phyloP scores from a whole-genome alignment of 2,797 vertebrate species.

The Prionace glauca region DNA sequence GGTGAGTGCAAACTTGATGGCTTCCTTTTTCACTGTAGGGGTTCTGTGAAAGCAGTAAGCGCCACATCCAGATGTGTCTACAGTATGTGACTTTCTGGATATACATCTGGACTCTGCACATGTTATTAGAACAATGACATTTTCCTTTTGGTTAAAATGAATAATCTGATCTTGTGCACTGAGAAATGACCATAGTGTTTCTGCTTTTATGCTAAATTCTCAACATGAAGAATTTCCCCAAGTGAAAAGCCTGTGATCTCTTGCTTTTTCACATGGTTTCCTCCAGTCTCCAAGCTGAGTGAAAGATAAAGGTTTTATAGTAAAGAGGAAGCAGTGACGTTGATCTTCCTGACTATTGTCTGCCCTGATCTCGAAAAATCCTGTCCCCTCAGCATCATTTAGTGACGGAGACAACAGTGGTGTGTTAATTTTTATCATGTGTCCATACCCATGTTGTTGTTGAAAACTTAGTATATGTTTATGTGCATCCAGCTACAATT shows the following conservation, averaged over 20 bases:
- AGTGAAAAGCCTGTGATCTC: neutral
- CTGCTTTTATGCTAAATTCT: neutral
- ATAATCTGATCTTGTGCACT: neutral
- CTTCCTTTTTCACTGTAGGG: no score
- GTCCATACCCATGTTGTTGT: no score
- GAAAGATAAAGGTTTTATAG: neutral
- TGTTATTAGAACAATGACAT: neutral
- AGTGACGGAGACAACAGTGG: neutral
- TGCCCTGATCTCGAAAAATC: neutral
- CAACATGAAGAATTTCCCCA: neutral
- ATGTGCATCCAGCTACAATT: neutral
- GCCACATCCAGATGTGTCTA: neutral
- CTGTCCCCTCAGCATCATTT: neutral
- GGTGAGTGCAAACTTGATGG: no score
- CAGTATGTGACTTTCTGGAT: neutral
- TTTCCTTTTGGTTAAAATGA: neutral
- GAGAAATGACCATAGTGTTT: neutral
- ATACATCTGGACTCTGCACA: neutral
- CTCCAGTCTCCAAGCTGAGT: neutral
- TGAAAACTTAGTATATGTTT: neutral
- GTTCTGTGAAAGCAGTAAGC: neutral
- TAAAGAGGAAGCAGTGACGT: neutral
- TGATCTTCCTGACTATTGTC: neutral
- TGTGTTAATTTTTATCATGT: neutral
- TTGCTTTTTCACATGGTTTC: neutral